Conservation (phyloP, 2,888 invertebrate species). For the Aproaerema taeniolella region DNA sequence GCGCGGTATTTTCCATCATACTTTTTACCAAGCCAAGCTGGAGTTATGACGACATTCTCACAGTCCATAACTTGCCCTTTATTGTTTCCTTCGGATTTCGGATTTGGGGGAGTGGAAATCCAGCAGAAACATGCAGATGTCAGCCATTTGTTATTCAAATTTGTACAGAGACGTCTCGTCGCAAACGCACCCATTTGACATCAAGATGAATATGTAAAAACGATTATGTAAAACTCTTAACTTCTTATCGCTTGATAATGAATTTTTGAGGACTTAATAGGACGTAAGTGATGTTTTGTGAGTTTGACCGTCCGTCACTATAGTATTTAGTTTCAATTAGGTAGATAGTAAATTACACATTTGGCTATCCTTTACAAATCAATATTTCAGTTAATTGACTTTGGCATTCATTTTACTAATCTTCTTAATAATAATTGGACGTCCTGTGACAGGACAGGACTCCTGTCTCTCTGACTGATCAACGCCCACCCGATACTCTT, state of each 20-base stretch:
- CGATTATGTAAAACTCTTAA: slow-evolving; percentile 67
- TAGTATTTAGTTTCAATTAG: too few relatives aligned
- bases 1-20: too few relatives aligned
- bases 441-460: too few relatives aligned
- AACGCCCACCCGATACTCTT: too few relatives aligned
- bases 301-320: too few relatives aligned
- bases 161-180: slow-evolving; percentile 56
- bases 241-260: slow-evolving; percentile 30
- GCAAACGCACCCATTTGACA: slow-evolving; percentile 66
- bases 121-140: slow-evolving; percentile 63
- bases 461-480: too few relatives aligned
- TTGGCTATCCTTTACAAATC: too few relatives aligned
- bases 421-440: too few relatives aligned
- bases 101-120: slow-evolving; percentile 29
- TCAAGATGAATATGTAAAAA: slow-evolving; percentile 72
- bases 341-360: too few relatives aligned
- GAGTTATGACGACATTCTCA: slow-evolving; percentile 31
- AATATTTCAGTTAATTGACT: too few relatives aligned
- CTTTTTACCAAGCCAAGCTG: too few relatives aligned
- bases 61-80: slow-evolving; percentile 34
- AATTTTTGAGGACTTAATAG: slow-evolving; percentile 16
- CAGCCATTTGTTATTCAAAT: slow-evolving; percentile 74
- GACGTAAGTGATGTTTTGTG: neutral
- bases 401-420: too few relatives aligned
- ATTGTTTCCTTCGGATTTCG: slow-evolving; percentile 42